Percentiles rank a stretch among this genome's conserved stretches.
phyloP scores from a whole-genome alignment of 2,888 invertebrate genomes.

The Sipha maydis region DNA sequence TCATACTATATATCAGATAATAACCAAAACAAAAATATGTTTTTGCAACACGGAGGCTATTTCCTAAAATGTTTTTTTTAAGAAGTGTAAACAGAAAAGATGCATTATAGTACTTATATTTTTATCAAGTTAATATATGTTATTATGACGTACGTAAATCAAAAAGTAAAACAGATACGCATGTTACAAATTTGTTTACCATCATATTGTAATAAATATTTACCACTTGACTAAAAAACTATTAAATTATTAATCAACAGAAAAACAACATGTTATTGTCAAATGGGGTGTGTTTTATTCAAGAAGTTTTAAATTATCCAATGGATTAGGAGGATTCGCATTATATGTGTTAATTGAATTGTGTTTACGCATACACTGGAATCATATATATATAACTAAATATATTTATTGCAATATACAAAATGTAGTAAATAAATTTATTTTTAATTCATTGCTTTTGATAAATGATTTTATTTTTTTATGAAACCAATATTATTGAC shows the following conservation, averaged over 20 bases:
- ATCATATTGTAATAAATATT: neutral
- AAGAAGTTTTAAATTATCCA: too few relatives aligned
- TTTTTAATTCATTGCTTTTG: neutral
- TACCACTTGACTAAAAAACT: neutral
- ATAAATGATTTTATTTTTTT: neutral
- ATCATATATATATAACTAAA: too few relatives aligned
- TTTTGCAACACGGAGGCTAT: constrained; percentile 15
- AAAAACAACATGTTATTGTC: neutral
- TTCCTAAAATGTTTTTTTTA: constrained; percentile 18
- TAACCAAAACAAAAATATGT: constrained; percentile 32
- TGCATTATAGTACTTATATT: neutral
- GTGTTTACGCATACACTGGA: neutral
- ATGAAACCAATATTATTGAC: neutral
- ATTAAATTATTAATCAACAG: neutral
- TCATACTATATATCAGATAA: neutral
- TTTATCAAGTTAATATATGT: neutral
- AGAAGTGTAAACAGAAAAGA: constrained; percentile 11
- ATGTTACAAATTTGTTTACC: constrained; percentile 16
- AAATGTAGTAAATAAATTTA: neutral
- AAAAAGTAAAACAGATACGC: neutral
- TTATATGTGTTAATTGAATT: neutral
- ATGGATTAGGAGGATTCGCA: neutral
- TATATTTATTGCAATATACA: neutral
- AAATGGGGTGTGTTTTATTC: neutral
- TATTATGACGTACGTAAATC: neutral